Conservation (phyloP, 2,797 vertebrate species). For the Euphonia xanthogaster region DNA sequence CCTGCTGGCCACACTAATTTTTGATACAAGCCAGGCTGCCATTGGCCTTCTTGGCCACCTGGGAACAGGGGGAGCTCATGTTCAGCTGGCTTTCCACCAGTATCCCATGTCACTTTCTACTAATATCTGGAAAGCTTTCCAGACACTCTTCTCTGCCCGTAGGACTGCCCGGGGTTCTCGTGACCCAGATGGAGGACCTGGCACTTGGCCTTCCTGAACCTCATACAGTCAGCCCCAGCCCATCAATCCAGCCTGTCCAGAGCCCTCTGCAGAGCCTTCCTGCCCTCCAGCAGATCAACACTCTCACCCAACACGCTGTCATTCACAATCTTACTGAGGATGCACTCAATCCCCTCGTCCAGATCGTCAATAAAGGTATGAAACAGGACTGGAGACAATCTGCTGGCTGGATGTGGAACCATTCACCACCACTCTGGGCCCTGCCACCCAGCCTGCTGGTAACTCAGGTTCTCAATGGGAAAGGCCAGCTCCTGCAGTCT, state of each 20-base stretch:
- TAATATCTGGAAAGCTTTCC: neutral
- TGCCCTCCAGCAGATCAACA: neutral
- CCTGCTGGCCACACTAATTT: neutral
- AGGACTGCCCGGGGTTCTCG: too few species aligned
- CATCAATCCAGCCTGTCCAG: neutral
- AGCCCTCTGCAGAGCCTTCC: neutral
- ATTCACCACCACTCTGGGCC: neutral
- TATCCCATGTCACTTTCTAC: neutral
- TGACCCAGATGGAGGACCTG: neutral
- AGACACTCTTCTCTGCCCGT: neutral
- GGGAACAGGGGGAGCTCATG: neutral
- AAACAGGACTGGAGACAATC: neutral
- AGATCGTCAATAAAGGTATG: neutral
- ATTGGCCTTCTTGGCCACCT: neutral
- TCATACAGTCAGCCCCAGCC: rapidly evolving
- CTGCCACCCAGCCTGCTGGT: neutral
- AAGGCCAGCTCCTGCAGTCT: neutral
- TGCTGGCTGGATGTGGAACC: neutral
- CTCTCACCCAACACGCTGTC: neutral
- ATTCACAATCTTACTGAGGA: neutral
- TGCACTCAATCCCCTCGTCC: rapidly evolving
- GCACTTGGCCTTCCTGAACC: neutral
- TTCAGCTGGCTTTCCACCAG: neutral
- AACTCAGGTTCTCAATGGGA: neutral
- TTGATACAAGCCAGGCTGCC: neutral